Percentiles rank a stretch among this genome's conserved stretches.
phyloP scores from a whole-genome alignment of 2,797 vertebrate genomes.

The Mus spretus region DNA sequence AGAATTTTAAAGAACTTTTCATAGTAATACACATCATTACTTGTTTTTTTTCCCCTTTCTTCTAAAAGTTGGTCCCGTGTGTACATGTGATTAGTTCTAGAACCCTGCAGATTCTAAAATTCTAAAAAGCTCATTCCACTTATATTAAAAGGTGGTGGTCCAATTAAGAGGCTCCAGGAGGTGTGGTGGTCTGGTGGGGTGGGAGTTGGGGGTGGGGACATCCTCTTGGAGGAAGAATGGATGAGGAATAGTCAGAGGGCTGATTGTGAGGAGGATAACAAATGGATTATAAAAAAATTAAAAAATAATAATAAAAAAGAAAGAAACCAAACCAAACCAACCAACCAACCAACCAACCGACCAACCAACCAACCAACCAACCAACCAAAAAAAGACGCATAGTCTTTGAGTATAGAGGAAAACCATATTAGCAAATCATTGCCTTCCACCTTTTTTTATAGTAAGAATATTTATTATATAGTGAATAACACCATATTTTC shows the following conservation, averaged over 20 bases:
- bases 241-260: background rate
- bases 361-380: too few relatives aligned
- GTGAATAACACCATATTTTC: slow-evolving; percentile 22
- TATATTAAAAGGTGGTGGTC: background rate
- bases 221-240: background rate
- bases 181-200: background rate
- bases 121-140: background rate
- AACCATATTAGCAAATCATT: background rate
- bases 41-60: background rate
- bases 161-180: background rate
- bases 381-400: background rate
- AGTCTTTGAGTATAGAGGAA: background rate
- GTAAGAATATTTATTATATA: slow-evolving; percentile 34
- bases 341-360: too few relatives aligned
- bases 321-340: background rate
- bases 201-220: background rate
- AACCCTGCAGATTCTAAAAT: background rate
- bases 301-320: background rate
- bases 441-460: background rate
- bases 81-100: background rate
- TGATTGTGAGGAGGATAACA: background rate
- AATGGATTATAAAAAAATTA: background rate
- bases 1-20: slow-evolving; percentile 23
- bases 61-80: background rate
- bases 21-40: slow-evolving; percentile 28